Base-by-base conservation (phyloP, 2,888 invertebrate species). In the Cantharis rustica region DNA sequence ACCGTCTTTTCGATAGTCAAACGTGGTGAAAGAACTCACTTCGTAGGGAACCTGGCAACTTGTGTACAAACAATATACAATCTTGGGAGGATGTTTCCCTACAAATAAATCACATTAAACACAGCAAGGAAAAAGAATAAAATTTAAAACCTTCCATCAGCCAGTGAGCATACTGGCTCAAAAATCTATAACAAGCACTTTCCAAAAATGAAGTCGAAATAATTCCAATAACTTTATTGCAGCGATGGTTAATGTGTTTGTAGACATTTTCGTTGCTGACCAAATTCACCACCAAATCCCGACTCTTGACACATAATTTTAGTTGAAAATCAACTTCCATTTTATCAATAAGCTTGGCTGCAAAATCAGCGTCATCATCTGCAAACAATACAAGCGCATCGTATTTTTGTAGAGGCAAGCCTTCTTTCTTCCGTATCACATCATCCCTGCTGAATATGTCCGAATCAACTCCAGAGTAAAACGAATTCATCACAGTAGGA, bases 371-470 rank as follows among this genome's bases (percentile, higher is more conserved):
- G 85, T 96, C 96, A 77, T 93, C 93, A 64, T 93, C 92, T 0
- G 94, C 94, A 82, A 92, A 95, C 26, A 96, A 86, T 10, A 96
- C 91, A 84, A 94, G 95, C 0, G 95, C 96, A 87, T 96, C 94
- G 82, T 96, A 96, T 61, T 88, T 88, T 83, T 94, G 93, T 10
- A 91, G 86, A n/a, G 76, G 78, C 20, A 82, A 76, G 26, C 84
- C 84, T 68, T 81, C 69, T n/a, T 80, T 79, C 1, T 81, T 80
- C 20, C 85, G 79, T 16, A 77, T 76, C 5, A 85, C 80, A 79
- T 88, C 87, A 73, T 87, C 87, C 15, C 76, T 79, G 0, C 86
- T 87, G 69, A 87, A 80, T 4, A 66, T 20, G 23, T 66, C 20
- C 31, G 86, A 83, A 69, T 82, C 76, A 13, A 66, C 23, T 10